A percentile compares a stretch with the other conserved stretches of the same genome.
phyloP scores from a whole-genome alignment of 1,140 invertebrate genomes.

The Heterodera schachtii region DNA sequence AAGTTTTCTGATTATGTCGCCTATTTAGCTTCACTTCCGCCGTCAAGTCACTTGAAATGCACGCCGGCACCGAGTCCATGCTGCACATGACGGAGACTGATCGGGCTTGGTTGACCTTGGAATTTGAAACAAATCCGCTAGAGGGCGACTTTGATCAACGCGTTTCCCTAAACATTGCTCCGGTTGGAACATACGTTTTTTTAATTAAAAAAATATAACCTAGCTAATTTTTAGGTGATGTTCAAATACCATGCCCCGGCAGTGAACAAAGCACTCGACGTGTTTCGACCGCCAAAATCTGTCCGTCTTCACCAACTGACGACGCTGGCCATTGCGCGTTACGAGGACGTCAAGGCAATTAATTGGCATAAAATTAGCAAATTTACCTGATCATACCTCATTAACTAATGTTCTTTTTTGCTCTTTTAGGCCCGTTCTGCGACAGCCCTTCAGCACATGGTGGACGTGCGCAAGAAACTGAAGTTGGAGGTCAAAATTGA shows the following conservation, averaged over 20 bases:
- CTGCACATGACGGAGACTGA: slow-evolving; percentile 62
- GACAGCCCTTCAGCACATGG: slow-evolving; percentile 80
- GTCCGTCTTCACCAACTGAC: slow-evolving; percentile 74
- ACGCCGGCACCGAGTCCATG: slow-evolving; percentile 57
- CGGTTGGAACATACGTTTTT: slow-evolving; percentile 33
- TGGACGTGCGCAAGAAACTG: slow-evolving; percentile 81
- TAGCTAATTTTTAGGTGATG: slow-evolving; percentile 18
- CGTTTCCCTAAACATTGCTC: slow-evolving; percentile 67
- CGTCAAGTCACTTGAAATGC: slow-evolving; percentile 66
- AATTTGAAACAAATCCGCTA: slow-evolving; percentile 74
- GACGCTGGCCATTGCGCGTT: slow-evolving; percentile 76
- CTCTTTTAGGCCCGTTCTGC: slow-evolving; percentile 67
- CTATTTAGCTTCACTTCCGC: too few relatives aligned
- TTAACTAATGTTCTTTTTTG: too few relatives aligned
- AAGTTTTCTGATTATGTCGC: too few relatives aligned
- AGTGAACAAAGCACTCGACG: slow-evolving; percentile 67
- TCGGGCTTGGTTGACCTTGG: slow-evolving; percentile 82
- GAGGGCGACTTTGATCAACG: slow-evolving; percentile 79
- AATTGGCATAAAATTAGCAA: too few relatives aligned
- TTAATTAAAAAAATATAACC: not conserved
- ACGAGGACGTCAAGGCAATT: slow-evolving; percentile 82
- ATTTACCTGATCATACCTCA: too few relatives aligned
- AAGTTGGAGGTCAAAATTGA: slow-evolving; percentile 84
- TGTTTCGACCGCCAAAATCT: slow-evolving; percentile 78
- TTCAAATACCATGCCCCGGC: slow-evolving; percentile 65